Evolutionary conservation across 1,140 invertebrate genomes (phyloP), one percentile per base, ranked within the genome.

Genomic region (Zaprionus tsacasi): DNA sequence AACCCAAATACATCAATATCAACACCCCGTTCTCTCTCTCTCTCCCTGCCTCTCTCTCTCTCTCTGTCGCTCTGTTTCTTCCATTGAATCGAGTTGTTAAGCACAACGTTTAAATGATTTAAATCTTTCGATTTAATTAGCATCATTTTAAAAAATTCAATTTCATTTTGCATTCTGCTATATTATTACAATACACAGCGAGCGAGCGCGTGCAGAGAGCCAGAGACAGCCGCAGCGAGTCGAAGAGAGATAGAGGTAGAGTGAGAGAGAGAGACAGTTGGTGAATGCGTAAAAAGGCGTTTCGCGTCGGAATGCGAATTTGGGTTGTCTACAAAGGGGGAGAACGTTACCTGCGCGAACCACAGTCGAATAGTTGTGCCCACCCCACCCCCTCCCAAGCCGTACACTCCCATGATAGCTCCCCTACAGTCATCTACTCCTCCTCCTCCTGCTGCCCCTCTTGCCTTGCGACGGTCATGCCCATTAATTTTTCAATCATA

Each of bases 401-500:
- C 12, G 10, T 45, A 1, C n/a, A 45, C 36, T 8, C 36, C 5
- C 8, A 8, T 12, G 17, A 11, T 17, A 2, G 13, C 48, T 15
- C 13, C 33, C 30, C 35, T 38, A 6, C 36, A 8, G 27, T 7
- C 10, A 3, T 8, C 6, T 43, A 6, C 36, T 35, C 3, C 27
- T 30, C 27, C 61, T 30, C 17, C 50, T 12, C n/a, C 27, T n/a
- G 13, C 52, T 40, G 1, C 54, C 17, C 8, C 13, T 6, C 52
- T 30, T 25, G 12, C 36, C 35, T 38, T 63, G 40, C 58, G 55
- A 36, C 52, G 61, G 76, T 54, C 81, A 70, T 70, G 67, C 72
- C 76, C 78, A 79, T 82, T 79, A 72, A 91, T 91, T 91, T 87
- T 86, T 91, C 83, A 91, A 83, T 91, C 85, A 86, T 76, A 77